Base-by-base conservation (phyloP, 2,888 invertebrate genomes). In the Cephus spinipes region DNA sequence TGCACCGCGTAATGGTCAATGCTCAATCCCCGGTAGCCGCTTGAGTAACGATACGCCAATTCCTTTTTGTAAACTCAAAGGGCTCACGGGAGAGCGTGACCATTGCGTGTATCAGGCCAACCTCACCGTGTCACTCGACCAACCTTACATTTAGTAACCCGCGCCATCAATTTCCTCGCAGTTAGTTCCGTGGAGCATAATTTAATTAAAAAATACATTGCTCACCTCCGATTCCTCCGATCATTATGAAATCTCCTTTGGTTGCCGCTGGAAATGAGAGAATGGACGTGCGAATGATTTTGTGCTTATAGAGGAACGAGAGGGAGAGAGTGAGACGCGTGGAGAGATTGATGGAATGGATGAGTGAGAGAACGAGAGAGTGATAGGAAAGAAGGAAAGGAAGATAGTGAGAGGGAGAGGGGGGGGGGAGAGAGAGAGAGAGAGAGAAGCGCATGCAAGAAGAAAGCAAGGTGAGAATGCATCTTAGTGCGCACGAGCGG, bases 361-460 rank as follows among this genome's bases (percentile, higher is more conserved):
- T 69, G 71, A 73, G 68, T 71, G 75, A 68, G 68, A 75, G 68
- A 73, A 68, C 69, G 75, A 68, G 68, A 75, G 76, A 78, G 74
- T 82, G 80, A 82, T 80, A 32, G 81, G 81, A 83, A 84, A 83
- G 82, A 78, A 85, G 82, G 82, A 84, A 83, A 83, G 83, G 23
- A 6, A 55, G 23, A 0, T 23, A 2, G 23, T 23, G 40, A 2
- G 40, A 40, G 40, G 0, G 36, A 4, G 12, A 35, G 35, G 3
- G 30, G 30, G 30, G 30, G 0, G 36, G 4, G 36, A 15, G 36
- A 15, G 36, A 15, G 36, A 15, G 36, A 1, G 36, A 15, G 40
- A 55, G 23, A 23, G 6, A 23, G 23, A 23, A 9, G 9, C 9
- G 55, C 55, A 55, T 23, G 55, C 15, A 9, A 23, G 23, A 55